Evolutionary conservation across 2,113 vertebrate species (phyloP).

Genomic region (Limanda limanda): DNA sequence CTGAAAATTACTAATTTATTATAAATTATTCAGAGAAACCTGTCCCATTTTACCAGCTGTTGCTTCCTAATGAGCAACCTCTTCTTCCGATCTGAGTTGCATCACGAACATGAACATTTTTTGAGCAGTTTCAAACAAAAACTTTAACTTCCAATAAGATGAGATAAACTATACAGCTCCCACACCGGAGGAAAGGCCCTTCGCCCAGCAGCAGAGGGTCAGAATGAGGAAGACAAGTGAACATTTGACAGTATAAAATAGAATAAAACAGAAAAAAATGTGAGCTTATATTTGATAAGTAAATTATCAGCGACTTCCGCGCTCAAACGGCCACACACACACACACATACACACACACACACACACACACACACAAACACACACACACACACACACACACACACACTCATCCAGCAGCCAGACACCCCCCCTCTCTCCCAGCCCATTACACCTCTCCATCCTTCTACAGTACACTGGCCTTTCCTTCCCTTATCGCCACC

Average conservation of each 20-base stretch:
- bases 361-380: background rate
- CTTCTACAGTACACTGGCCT: conserved; percentile 55
- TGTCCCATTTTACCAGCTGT: background rate
- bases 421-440: background rate
- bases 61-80: background rate
- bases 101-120: background rate
- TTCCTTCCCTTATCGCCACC: conserved; percentile 14
- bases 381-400: background rate
- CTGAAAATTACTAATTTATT: background rate
- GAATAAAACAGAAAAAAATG: too few relatives aligned
- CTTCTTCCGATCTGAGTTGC: background rate
- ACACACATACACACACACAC: too few relatives aligned
- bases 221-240: too few relatives aligned
- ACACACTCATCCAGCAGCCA: background rate
- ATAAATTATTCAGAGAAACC: conserved; percentile 4
- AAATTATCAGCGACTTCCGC: too few relatives aligned
- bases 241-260: too few relatives aligned
- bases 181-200: too few relatives aligned
- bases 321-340: too few relatives aligned
- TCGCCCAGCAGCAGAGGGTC: too few relatives aligned
- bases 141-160: too few relatives aligned
- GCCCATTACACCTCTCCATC: conserved; percentile 43
- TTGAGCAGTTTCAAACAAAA: too few relatives aligned
- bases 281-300: too few relatives aligned
- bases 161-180: too few relatives aligned